Percentiles rank a stretch among this genome's conserved stretches.
phyloP scores from a whole-genome alignment of 2,113 vertebrate genomes.

The Chunga burmeisteri region DNA sequence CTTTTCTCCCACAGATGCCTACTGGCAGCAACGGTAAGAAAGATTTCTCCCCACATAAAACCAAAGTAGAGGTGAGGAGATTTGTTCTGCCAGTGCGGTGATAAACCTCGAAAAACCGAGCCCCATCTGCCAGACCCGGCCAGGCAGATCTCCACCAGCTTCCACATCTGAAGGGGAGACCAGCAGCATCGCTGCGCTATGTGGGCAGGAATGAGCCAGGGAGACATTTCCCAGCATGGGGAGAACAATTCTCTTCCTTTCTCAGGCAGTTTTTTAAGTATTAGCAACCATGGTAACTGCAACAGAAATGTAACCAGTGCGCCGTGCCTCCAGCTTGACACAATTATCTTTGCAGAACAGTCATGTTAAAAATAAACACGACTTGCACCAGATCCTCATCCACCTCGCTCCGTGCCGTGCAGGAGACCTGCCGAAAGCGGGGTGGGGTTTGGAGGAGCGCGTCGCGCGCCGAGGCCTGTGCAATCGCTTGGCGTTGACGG shows the following conservation, averaged over 20 bases:
- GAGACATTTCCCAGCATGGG: constrained; percentile 45
- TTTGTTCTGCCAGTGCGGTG: not conserved
- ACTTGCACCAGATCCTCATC: not conserved
- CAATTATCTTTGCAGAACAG: constrained; percentile 20
- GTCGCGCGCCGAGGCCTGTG: rapidly evolving
- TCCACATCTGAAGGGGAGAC: constrained; percentile 2
- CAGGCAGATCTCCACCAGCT: not conserved
- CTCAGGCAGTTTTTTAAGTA: constrained; percentile 62
- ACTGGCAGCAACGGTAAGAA: not conserved
- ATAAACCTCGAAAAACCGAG: not conserved
- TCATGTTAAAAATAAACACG: constrained; percentile 42
- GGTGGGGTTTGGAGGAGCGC: rapidly evolving
- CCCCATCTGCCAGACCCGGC: not conserved
- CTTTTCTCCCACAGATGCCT: not conserved
- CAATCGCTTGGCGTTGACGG: not conserved
- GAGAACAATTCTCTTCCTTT: constrained; percentile 63
- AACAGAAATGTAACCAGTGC: constrained; percentile 22
- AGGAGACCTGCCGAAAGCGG: not conserved
- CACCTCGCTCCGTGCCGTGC: not conserved
- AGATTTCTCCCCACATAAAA: not conserved
- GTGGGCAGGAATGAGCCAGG: constrained; percentile 61
- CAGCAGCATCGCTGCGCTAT: constrained; percentile 28
- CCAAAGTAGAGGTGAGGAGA: not conserved
- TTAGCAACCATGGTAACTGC: constrained; percentile 69
- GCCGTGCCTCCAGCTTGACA: constrained; percentile 38